phyloP scores from a whole-genome alignment of 2,113 vertebrate genomes.

The Sebastes schlegelii region DNA sequence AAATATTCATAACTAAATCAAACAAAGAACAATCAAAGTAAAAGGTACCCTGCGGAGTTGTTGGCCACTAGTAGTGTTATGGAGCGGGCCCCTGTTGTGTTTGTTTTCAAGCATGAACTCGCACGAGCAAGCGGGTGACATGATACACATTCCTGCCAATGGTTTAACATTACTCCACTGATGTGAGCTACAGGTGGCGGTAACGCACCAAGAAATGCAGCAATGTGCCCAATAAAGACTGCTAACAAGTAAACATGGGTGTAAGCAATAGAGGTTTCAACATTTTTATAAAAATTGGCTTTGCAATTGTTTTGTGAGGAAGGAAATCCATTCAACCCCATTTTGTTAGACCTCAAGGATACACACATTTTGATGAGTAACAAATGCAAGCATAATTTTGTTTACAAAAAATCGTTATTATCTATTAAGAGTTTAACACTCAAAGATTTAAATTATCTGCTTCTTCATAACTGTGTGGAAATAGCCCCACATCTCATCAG shows the following conservation, averaged over 20 bases:
- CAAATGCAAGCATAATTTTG: too few relatives aligned
- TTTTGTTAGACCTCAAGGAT: background rate
- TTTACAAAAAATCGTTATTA: too few relatives aligned
- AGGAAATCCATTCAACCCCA: background rate
- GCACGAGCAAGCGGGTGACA: background rate
- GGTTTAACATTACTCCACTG: background rate
- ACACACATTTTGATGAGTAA: background rate
- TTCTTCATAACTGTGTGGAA: too few relatives aligned
- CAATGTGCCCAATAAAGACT: background rate
- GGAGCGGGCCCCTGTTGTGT: background rate
- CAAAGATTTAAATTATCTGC: too few relatives aligned
- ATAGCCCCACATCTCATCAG: too few relatives aligned
- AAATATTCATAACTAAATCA: background rate
- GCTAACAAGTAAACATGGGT: background rate
- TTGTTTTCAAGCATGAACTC: background rate
- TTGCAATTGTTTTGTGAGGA: background rate
- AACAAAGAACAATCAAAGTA: background rate
- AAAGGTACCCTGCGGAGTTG: background rate
- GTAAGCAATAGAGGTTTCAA: background rate
- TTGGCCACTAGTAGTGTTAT: background rate
- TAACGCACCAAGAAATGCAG: background rate
- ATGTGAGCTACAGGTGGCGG: background rate
- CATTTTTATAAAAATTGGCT: background rate
- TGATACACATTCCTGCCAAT: background rate
- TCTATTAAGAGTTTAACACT: too few relatives aligned